These are phyloP conservation scores for Orchesellides sinensis DNA, from an alignment of 2,888 invertebrate species.

Conservation along the genomic window DNA sequence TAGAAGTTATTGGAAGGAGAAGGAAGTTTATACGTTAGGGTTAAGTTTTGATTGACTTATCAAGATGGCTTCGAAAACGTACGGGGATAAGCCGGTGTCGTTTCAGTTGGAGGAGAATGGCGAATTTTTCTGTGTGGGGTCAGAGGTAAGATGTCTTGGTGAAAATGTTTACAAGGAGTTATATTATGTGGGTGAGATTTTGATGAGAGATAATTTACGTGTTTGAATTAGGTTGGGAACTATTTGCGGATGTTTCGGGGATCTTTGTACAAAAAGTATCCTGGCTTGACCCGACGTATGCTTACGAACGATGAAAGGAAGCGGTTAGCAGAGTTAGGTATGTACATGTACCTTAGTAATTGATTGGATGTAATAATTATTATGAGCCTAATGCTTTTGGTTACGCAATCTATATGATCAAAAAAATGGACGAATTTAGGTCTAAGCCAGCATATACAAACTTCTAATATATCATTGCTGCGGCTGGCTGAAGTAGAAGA, in stretches of 20 bases:
- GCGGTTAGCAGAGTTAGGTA: constrained; percentile 90
- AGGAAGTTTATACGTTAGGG: too few species aligned
- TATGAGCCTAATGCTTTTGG: too few species aligned
- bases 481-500: constrained; percentile 97
- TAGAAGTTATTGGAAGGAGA: too few species aligned
- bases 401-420: too few species aligned
- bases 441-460: constrained; percentile 92
- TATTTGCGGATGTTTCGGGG: constrained; percentile 98
- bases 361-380: too few species aligned
- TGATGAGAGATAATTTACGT: constrained; percentile 9
- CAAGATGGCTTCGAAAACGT: constrained; percentile 90
- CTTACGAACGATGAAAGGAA: constrained; percentile 97
- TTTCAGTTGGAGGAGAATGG: constrained; percentile 98
- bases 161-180: background rate
- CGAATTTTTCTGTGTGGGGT: constrained; percentile 97
- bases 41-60: too few species aligned
- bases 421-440: too few species aligned
- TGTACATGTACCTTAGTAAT: too few species aligned
- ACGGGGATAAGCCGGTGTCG: constrained; percentile 98
- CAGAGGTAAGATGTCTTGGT: constrained; percentile 84
- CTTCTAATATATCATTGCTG: constrained; percentile 96
- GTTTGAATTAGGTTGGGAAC: constrained; percentile 88
- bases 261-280: constrained; percentile 98
- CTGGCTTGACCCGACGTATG: constrained; percentile 96
- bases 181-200: background rate